Evolutionary conservation across 2,113 vertebrate species (phyloP).

Genomic region (Nothobranchius furzeri): DNA sequence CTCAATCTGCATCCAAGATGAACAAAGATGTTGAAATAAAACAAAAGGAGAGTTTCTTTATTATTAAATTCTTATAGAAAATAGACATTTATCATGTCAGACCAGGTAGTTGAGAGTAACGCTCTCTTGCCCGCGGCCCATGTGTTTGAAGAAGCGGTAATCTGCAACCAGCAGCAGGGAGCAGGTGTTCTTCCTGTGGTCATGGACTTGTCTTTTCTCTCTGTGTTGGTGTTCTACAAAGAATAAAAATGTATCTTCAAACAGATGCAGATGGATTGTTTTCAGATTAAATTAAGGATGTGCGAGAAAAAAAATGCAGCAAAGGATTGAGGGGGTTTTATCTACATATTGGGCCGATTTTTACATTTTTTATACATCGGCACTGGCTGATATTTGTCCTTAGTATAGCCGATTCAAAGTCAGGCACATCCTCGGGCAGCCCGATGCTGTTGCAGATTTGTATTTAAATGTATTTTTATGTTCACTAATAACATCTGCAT

Average conservation of each 20-base stretch:
- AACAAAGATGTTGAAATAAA: neutral
- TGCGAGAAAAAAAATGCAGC: too few species aligned
- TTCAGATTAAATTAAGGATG: slow-evolving; percentile 4
- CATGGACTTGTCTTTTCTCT: slow-evolving; percentile 78
- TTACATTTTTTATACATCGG: too few species aligned
- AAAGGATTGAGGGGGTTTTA: too few species aligned
- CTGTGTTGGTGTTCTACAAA: slow-evolving; percentile 71
- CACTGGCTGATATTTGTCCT: too few species aligned
- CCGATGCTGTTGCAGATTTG: too few species aligned
- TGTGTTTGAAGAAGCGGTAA: slow-evolving; percentile 92
- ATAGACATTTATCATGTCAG: slow-evolving; percentile 23
- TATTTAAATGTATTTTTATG: too few species aligned
- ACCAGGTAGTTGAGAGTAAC: slow-evolving; percentile 97
- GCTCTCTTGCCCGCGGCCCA: slow-evolving; percentile 95
- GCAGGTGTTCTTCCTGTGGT: slow-evolving; percentile 90
- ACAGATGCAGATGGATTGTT: neutral
- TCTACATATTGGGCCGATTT: too few species aligned
- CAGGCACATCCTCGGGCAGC: too few species aligned
- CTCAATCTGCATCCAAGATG: slow-evolving; percentile 84
- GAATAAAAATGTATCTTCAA: neutral
- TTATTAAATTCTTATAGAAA: neutral
- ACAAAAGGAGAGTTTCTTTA: too few species aligned
- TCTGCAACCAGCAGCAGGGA: slow-evolving; percentile 94
- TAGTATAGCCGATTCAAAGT: too few species aligned
- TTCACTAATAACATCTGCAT: too few species aligned